Evolutionary conservation across 2,113 vertebrate genomes (phyloP), one percentile per base, ranked within the genome.

Genomic region (Pagrus major): DNA sequence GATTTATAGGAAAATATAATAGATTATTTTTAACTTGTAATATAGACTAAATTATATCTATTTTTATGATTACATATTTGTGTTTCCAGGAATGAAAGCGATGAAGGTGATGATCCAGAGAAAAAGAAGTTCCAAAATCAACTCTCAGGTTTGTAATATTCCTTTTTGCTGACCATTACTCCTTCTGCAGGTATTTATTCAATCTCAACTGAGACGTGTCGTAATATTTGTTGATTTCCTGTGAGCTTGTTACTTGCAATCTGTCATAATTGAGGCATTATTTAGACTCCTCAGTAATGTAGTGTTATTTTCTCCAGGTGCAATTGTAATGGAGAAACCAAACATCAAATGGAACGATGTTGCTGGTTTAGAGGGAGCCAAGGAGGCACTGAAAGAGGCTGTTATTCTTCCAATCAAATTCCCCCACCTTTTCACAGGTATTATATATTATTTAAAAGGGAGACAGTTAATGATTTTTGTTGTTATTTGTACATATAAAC

Each of bases 371-470:
- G 97, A 99, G 87, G 97, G 97, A 71, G 98, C 98, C 65, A 99
- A 99, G 88, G 98, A 99, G 87, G 98, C 98, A 0, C 95, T 99
- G 51, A 99, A 99, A 93, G 98, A 99, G 92, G 98, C 98, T 12
- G 97, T 99, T 56, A 99, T 99, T 88, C 91, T 99, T 87, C 98
- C 98, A 49, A 99, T 99, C 91, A 99, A 98, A 89, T 99, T 99
- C 87, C 98, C 98, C 12, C 97, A 99, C 79, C 96, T 99, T 20
- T 99, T 99, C 90, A 99, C 98, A 92, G 98, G 98, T 98, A 88
- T 2, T 33, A 0, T 2, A 31, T 59, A 3, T 25, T 35, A 11
- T 35, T 47, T 0, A 11, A 56, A 27, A 35, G 1, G 3, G 37
- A 55, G 7, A 10, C 14, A 29, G 11, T 10, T 58, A 6, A 23